phyloP scores from a whole-genome alignment of 2,888 invertebrate genomes.

The Lasioglossum villosulum region DNA sequence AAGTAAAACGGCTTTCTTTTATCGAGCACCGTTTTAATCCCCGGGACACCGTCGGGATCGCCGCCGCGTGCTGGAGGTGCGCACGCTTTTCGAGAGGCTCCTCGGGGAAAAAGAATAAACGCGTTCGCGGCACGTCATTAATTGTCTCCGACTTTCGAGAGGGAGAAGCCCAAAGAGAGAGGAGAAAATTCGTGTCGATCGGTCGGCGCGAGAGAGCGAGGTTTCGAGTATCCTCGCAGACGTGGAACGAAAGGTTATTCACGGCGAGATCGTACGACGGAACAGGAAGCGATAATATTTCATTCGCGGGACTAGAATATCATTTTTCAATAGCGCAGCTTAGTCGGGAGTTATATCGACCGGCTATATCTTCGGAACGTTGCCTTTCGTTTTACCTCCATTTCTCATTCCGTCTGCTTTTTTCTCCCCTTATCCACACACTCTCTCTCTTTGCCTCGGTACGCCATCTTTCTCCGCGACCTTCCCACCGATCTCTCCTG shows the following conservation, averaged over 20 bases:
- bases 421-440: constrained; percentile 8
- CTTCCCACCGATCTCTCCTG: neutral
- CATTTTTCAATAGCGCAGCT: constrained; percentile 81
- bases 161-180: neutral
- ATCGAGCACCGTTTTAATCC: constrained; percentile 3
- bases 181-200: constrained; percentile 43
- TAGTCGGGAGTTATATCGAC: constrained; percentile 74
- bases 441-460: constrained; percentile 33
- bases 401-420: constrained; percentile 64
- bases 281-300: constrained; percentile 79
- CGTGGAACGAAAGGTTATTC: constrained; percentile 46
- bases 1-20: constrained; percentile 6
- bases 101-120: constrained; percentile 4
- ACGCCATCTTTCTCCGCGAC: neutral
- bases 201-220: constrained; percentile 25
- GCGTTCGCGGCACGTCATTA: constrained; percentile 24
- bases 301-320: constrained; percentile 78
- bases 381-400: constrained; percentile 67
- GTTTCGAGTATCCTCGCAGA: constrained; percentile 32
- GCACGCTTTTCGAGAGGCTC: neutral
- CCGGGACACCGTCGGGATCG: neutral
- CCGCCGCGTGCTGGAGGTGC: neutral
- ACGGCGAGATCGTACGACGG: constrained; percentile 53
- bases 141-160: constrained; percentile 32
- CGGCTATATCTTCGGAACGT: constrained; percentile 74